Base-by-base conservation (phyloP, 2,888 invertebrate species). In the Philaethria dido region DNA sequence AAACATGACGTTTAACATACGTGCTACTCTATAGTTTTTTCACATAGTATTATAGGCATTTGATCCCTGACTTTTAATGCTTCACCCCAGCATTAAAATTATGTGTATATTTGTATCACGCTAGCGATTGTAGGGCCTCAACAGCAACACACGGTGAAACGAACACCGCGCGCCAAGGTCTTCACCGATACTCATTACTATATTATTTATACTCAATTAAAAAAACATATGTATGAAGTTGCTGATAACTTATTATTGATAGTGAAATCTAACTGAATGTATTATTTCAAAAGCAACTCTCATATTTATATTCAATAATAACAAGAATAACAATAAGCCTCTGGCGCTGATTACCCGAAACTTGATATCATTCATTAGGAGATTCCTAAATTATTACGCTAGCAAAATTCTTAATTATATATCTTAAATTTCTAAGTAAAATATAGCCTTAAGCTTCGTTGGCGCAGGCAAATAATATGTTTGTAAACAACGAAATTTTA, bases 21-120 rank as follows among this genome's bases (percentile, higher is more conserved):
- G 6, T 59, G 52, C 75, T 64, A 70, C 78, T 78, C 78, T 68
- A 78, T 61, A 59, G 69, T 70, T 77, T 75, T 63, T 66, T 52
- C 64, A 62, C 75, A 77, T 74, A 79, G 90, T 83, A 90, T 91
- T 90, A 89, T 84, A 89, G 90, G 92, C 87, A 92, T 92, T 92
- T 92, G 92, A 92, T 92, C 92, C 92, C 88, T 92, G 92, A 92
- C 92, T 92, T 92, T 91, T 92, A 92, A 92, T 92, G 92, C 92
- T 92, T 92, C 92, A 91, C 92, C 91, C 85, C 83, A 86, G 90
- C 85, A 92, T 92, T 92, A 92, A 92, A 92, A 92, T 92, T 89
- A 92, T 90, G 88, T 91, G 89, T 92, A 89, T 92, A 90, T 92
- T 90, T 92, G 90, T 92, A 92, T 92, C 90, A 92, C 89, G 89